Base-by-base conservation (phyloP, 2,797 vertebrate genomes). In the Pantherophis vulpinus region DNA sequence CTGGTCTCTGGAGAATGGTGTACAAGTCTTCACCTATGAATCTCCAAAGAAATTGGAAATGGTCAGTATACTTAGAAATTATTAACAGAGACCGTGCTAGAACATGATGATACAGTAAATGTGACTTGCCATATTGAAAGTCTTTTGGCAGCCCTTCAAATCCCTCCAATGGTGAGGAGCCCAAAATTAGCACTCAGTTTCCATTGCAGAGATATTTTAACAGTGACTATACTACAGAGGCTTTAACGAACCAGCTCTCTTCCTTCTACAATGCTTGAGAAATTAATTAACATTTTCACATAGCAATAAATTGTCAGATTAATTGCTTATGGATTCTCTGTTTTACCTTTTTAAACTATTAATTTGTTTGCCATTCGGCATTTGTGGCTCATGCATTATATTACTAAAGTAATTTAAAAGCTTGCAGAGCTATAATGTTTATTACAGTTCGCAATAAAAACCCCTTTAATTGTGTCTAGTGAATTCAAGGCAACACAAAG, bases 1-100 rank as follows among this genome's bases (percentile, higher is more conserved):
- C 16, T 3, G 96, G 95, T 61, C 42, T 56, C 2, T 97, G 97
- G 7, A 70, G 60, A 70, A 97, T 92, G 18, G 88, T 93, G 86
- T 94, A 93, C 54, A 95, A 58, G 13, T 27, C 1, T 59, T 56
- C n/a, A 79, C 94, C 97, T 96, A 90, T 3, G 66, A 93, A 14
- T n/a, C 56, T 27, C 56, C 29, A 20, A 58, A 91, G 91, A 60
- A 58, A 90, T 2, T n/a, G 2, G 37, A 66, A 86, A 59, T 14
- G 18, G 13, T 60, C 25, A 60, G 1, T 16, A 59, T 47, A 37
- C 23, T 86, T 56, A 13, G 42, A 4, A 63, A 42, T 37, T n/a
- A 42, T 70, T 56, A 61, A 29, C 54, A 47, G 13, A 42, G 27
- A 51, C n/a, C 5, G 23, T 63, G 47, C 13, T 37, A 51, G 51